Conservation (phyloP, 2,797 vertebrate genomes). For the Iguana delicatissima region DNA sequence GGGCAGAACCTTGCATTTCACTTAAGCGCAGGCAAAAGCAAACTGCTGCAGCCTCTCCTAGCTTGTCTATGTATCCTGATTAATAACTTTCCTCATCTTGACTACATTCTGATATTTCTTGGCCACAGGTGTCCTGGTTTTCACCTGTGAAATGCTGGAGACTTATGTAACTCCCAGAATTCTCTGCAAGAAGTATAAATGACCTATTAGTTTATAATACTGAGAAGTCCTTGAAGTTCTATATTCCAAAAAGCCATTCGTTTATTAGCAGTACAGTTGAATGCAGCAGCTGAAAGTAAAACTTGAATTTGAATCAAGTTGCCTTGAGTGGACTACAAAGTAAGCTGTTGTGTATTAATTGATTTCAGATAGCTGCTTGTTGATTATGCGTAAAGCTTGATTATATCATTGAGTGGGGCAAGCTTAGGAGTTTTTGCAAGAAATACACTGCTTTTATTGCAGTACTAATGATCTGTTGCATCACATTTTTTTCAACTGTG, state of each 20-base stretch:
- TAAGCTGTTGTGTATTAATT: slow-evolving; percentile 46
- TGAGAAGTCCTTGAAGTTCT: slow-evolving; percentile 5
- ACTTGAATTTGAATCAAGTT: slow-evolving; percentile 36
- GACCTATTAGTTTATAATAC: background rate
- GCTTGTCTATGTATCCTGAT: too few species aligned
- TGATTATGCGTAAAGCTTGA: slow-evolving; percentile 50
- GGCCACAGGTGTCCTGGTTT: too few species aligned
- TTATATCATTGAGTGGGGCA: slow-evolving; percentile 57
- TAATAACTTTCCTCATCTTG: too few species aligned
- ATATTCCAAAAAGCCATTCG: background rate
- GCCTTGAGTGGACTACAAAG: slow-evolving; percentile 30
- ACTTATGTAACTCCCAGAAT: background rate
- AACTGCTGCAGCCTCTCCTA: too few species aligned
- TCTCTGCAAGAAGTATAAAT: background rate
- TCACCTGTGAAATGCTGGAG: too few species aligned
- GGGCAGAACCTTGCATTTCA: too few species aligned
- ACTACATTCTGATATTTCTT: too few species aligned
- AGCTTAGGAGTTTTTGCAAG: slow-evolving; percentile 8
- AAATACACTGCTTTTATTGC: slow-evolving; percentile 52
- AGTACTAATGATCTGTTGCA: slow-evolving; percentile 52
- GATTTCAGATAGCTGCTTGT: slow-evolving; percentile 48
- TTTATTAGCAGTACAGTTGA: background rate
- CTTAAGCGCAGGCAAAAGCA: too few species aligned
- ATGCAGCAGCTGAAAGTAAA: background rate
- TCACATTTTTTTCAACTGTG: slow-evolving; percentile 44